Percentiles rank a stretch among this genome's conserved stretches.
Conservation (phyloP, 1,140 invertebrate species). For the Bombus waltoni region DNA sequence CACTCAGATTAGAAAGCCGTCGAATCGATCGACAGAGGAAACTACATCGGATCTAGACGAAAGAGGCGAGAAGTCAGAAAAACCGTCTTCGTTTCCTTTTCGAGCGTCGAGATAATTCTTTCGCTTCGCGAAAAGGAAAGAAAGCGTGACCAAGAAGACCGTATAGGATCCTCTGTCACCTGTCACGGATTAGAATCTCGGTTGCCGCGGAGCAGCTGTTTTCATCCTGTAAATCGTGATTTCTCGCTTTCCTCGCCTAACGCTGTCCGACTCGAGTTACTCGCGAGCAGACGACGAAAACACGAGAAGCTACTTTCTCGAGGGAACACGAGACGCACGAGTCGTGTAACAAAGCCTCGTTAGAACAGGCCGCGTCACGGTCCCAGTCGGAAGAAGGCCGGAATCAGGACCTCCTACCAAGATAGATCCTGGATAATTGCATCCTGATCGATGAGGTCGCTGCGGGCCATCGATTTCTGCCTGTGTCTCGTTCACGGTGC, state of each 20-base stretch:
- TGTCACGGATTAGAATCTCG: conserved; percentile 31
- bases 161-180: conserved; percentile 5
- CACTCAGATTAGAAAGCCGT: not conserved
- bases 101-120: not conserved
- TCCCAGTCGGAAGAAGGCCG: conserved; percentile 48
- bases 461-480: conserved; percentile 56
- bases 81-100: not conserved
- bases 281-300: conserved; percentile 47
- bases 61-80: not conserved
- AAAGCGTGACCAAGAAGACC: not conserved
- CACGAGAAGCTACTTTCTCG: conserved; percentile 61
- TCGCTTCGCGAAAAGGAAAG: not conserved
- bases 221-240: conserved; percentile 32
- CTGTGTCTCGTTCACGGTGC: conserved; percentile 13
- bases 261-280: conserved; percentile 54
- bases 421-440: conserved; percentile 67
- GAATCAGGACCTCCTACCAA: conserved; percentile 66
- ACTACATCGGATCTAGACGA: not conserved
- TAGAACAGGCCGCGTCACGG: conserved; percentile 55
- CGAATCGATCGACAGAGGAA: not conserved
- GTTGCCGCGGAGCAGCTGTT: conserved; percentile 22
- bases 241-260: conserved; percentile 53
- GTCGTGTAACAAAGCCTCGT: conserved; percentile 63
- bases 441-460: conserved; percentile 74
- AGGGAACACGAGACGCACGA: conserved; percentile 53